Evolutionary conservation across 2,888 invertebrate species (phyloP).

Genomic region (Drosophila kuntzei): DNA sequence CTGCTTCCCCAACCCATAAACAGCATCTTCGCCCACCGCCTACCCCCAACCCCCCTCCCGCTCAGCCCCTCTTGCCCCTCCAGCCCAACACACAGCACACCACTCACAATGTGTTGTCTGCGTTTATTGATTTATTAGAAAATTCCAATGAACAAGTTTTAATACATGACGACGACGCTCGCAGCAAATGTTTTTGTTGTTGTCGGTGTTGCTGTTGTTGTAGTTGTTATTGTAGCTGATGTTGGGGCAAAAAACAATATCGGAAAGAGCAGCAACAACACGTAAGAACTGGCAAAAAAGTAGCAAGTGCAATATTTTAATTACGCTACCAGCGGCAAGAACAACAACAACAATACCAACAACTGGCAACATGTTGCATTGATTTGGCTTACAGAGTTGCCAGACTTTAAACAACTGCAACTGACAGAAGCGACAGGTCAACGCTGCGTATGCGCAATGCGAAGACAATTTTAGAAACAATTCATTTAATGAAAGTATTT

Average conservation of each 20-base stretch:
- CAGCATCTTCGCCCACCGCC: conserved; percentile 44
- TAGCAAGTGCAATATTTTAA: conserved; percentile 84
- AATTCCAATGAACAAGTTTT: conserved; percentile 84
- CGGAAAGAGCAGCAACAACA: conserved; percentile 39
- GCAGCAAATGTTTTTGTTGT: conserved; percentile 32
- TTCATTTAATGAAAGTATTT: not conserved
- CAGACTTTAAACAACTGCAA: conserved; percentile 40
- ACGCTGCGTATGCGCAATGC: conserved; percentile 60
- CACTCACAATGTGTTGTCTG: conserved; percentile 74
- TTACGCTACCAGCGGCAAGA: conserved; percentile 65
- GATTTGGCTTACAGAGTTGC: conserved; percentile 63
- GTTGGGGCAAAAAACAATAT: conserved; percentile 53
- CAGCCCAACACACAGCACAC: conserved; percentile 17
- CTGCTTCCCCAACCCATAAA: conserved; percentile 33
- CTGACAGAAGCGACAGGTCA: not conserved
- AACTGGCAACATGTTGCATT: conserved; percentile 41
- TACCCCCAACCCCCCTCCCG: not conserved
- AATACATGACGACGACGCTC: conserved; percentile 66
- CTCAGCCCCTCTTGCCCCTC: conserved; percentile 2
- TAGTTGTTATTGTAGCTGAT: conserved; percentile 39
- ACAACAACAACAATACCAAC: conserved; percentile 43
- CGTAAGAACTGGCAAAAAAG: conserved; percentile 53
- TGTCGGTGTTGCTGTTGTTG: conserved; percentile 41
- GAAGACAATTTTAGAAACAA: not conserved
- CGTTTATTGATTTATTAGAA: conserved; percentile 84